Conservation (phyloP, 2,888 invertebrate species). For the Eupithecia tripunctaria region DNA sequence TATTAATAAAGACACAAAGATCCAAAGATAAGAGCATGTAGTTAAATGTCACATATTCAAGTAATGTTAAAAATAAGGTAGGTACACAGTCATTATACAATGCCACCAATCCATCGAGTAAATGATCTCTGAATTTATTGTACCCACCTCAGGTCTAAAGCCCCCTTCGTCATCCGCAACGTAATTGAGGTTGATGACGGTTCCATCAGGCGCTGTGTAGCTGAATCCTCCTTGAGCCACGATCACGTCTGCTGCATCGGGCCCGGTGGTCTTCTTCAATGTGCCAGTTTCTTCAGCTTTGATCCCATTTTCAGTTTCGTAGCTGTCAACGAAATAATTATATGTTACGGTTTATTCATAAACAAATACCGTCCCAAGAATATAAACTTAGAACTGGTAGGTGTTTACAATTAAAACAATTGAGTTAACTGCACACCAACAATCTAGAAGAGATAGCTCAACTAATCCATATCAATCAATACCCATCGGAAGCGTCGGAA, state of each 20-base stretch:
- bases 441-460: not conserved
- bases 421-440: not conserved
- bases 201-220: conserved; percentile 89
- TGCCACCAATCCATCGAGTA: not conserved
- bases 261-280: conserved; percentile 88
- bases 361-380: not conserved
- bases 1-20: too few relatives aligned
- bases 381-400: not conserved
- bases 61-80: too few relatives aligned
- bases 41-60: too few relatives aligned
- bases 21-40: too few relatives aligned
- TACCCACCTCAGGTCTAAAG: conserved; percentile 77
- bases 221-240: conserved; percentile 87
- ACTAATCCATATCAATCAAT: not conserved
- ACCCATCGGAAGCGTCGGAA: not conserved
- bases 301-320: conserved; percentile 92
- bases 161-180: conserved; percentile 89
- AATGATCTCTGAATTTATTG: not conserved
- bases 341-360: not conserved
- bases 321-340: conserved; percentile 75
- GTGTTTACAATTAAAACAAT: not conserved
- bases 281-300: conserved; percentile 92
- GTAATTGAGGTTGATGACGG: conserved; percentile 87
- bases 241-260: conserved; percentile 87
- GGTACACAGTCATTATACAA: too few relatives aligned